These are phyloP conservation scores for Drosophila neutralis DNA, from an alignment of 2,888 invertebrate species.

Conservation along the genomic window DNA sequence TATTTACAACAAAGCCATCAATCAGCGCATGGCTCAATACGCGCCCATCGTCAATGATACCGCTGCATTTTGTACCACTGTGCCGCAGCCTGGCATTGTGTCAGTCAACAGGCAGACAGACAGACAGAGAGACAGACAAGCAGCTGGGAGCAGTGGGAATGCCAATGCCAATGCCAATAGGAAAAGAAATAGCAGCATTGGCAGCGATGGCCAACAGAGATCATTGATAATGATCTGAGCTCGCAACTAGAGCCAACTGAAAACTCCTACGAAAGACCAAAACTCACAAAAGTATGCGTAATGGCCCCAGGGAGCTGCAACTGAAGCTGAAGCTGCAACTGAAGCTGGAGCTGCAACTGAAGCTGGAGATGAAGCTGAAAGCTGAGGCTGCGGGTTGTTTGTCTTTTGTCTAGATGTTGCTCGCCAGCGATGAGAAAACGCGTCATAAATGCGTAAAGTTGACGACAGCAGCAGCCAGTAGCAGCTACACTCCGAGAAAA, in stretches of 20 bases:
- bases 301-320: slow-evolving; percentile 75
- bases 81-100: slow-evolving; percentile 58
- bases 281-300: slow-evolving; percentile 77
- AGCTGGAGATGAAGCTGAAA: slow-evolving; percentile 6
- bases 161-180: slow-evolving; percentile 32
- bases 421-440: slow-evolving; percentile 77
- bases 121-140: slow-evolving; percentile 16
- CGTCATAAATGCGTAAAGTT: slow-evolving; percentile 82
- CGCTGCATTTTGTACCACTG: slow-evolving; percentile 59
- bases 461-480: slow-evolving; percentile 58
- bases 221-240: slow-evolving; percentile 77
- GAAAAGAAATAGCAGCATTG: slow-evolving; percentile 24
- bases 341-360: slow-evolving; percentile 12
- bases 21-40: slow-evolving; percentile 73
- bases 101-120: slow-evolving; percentile 51
- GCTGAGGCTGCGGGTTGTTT: slow-evolving; percentile 65
- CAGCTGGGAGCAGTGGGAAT: slow-evolving; percentile 45
- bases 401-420: slow-evolving; percentile 62
- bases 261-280: slow-evolving; percentile 48
- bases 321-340: slow-evolving; percentile 12
- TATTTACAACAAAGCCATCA: slow-evolving; percentile 78
- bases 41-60: slow-evolving; percentile 62
- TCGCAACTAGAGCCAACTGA: slow-evolving; percentile 54
- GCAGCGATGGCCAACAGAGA: slow-evolving; percentile 58
- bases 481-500: slow-evolving; percentile 9